These are phyloP conservation scores for Rhinopomastus cyanomelas DNA, from an alignment of 2,113 vertebrate genomes.

Conservation along the genomic window DNA sequence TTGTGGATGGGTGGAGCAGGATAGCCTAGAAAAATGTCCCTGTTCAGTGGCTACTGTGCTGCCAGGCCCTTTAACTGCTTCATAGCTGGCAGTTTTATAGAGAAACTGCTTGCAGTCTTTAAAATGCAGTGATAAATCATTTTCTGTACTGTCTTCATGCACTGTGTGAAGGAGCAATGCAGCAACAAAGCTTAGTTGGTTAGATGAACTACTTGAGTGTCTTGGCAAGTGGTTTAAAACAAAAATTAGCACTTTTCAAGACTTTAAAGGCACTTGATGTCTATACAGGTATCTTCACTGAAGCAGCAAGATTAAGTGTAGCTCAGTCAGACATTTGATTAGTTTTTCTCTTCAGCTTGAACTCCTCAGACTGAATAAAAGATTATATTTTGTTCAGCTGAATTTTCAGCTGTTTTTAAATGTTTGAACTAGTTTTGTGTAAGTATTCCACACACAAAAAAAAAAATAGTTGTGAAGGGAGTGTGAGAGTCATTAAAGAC, in stretches of 20 bases:
- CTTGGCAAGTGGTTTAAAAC: not conserved
- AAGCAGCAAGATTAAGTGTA: not conserved
- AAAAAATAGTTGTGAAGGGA: not conserved
- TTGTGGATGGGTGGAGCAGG: not conserved
- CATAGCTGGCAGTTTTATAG: not conserved
- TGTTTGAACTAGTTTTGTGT: not conserved
- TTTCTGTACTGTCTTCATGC: not conserved
- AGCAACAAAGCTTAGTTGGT: not conserved
- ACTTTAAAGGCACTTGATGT: not conserved
- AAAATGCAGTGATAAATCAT: not conserved
- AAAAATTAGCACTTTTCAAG: not conserved
- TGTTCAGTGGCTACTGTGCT: not conserved
- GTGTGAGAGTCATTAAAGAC: not conserved
- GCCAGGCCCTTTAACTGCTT: not conserved
- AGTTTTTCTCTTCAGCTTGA: not conserved
- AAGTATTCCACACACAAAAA: not conserved
- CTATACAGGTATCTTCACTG: not conserved
- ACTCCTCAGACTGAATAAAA: not conserved
- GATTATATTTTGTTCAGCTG: not conserved
- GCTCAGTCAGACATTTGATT: not conserved
- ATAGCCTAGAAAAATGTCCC: not conserved
- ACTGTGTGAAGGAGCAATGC: conserved; percentile 5
- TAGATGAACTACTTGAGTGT: not conserved
- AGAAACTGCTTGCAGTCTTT: not conserved
- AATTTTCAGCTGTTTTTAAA: not conserved